Percentiles rank a stretch among this genome's conserved stretches.
These are phyloP conservation scores for Apotomis betuletana DNA, from an alignment of 2,888 invertebrate species.

Conservation along the genomic window DNA sequence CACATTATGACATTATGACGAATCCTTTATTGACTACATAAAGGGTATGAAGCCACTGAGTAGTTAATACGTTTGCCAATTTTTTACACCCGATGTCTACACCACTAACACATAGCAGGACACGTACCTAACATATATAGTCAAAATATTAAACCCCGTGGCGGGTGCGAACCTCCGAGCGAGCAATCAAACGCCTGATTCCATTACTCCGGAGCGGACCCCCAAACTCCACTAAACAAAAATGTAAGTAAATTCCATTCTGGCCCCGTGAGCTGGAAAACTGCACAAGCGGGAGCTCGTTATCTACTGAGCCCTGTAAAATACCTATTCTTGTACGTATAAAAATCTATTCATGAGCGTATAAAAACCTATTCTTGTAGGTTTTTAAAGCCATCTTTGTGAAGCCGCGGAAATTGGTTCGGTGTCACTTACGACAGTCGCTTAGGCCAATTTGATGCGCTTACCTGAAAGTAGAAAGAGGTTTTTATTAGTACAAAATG, in stretches of 20 bases:
- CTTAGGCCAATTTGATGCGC: background rate
- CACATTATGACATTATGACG: too few species aligned
- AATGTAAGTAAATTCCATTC: conserved; percentile 68
- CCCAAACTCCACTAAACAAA: conserved; percentile 42
- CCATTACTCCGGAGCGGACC: conserved; percentile 20
- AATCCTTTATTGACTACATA: too few species aligned
- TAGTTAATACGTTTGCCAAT: too few species aligned
- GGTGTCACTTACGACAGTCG: conserved; percentile 31
- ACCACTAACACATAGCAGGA: too few species aligned
- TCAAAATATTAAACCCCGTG: background rate
- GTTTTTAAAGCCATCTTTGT: conserved; percentile 22
- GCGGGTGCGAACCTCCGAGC: background rate
- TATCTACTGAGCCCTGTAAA: conserved; percentile 37
- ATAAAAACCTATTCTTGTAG: conserved; percentile 19
- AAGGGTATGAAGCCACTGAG: too few species aligned
- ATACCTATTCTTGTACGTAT: conserved; percentile 30
- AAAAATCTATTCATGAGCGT: conserved; percentile 18
- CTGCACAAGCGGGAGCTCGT: conserved; percentile 51
- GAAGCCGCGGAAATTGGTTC: conserved; percentile 29
- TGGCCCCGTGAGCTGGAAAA: conserved; percentile 65
- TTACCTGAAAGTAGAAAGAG: conserved; percentile 36
- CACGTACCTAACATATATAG: background rate
- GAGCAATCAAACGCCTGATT: conserved; percentile 3
- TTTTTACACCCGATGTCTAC: too few species aligned
- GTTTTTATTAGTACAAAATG: conserved; percentile 21